Evolutionary conservation across 1,140 invertebrate species (phyloP).

Genomic region (Orchesella cincta): DNA sequence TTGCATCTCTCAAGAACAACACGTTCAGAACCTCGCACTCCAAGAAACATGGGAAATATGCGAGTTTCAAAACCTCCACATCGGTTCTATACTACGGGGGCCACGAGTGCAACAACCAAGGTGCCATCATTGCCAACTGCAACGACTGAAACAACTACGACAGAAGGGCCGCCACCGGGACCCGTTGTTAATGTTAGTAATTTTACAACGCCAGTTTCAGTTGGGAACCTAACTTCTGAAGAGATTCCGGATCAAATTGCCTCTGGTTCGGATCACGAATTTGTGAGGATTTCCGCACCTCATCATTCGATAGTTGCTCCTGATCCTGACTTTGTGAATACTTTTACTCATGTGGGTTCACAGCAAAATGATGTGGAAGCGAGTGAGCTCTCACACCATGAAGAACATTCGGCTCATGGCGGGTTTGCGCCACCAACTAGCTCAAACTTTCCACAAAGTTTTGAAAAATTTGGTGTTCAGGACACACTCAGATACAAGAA

Average conservation of each 20-base stretch:
- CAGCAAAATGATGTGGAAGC: no score
- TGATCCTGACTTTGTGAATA: no score
- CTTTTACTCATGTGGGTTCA: no score
- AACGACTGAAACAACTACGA: background rate
- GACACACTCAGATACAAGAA: background rate
- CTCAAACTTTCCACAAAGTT: background rate
- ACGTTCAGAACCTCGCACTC: background rate
- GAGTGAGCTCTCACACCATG: no score
- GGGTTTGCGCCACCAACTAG: background rate
- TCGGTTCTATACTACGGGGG: background rate
- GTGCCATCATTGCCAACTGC: background rate
- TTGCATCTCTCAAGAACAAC: conserved; percentile 6
- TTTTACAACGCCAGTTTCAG: no score
- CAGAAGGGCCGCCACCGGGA: background rate
- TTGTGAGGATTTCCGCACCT: no score
- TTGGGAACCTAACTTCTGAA: background rate
- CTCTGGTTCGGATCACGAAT: background rate
- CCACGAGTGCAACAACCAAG: background rate
- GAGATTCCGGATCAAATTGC: conserved; percentile 19
- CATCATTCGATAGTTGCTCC: no score
- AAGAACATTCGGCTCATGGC: no score
- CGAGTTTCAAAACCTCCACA: background rate
- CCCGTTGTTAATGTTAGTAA: no score
- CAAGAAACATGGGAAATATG: background rate
- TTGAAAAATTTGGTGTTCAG: conserved; percentile 6